Conservation (phyloP, 2,888 invertebrate species). For the Nebria brevicollis region DNA sequence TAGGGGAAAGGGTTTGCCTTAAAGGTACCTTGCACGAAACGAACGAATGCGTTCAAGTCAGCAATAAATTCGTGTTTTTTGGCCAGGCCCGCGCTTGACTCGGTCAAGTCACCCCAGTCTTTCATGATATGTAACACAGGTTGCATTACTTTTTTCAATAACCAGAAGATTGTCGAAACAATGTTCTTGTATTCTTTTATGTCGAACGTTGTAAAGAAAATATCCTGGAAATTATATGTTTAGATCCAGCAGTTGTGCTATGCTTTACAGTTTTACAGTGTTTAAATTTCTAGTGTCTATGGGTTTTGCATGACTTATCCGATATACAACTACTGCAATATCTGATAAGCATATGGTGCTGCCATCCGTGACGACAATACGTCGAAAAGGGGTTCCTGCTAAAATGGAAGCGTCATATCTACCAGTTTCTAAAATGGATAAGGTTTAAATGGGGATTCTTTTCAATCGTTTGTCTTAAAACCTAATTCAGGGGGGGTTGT, state of each 20-base stretch:
- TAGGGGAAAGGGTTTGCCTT: neutral
- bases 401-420: constrained; percentile 64
- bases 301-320: constrained; percentile 68
- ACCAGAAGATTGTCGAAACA: constrained; percentile 55
- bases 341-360: constrained; percentile 68
- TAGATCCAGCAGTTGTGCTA: constrained; percentile 9
- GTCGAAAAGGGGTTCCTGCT: constrained; percentile 61
- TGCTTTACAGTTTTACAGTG: constrained; percentile 67
- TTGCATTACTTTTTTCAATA: constrained; percentile 59
- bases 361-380: constrained; percentile 73
- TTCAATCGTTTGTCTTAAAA: constrained; percentile 52
- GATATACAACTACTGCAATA: constrained; percentile 75
- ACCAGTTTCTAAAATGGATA: constrained; percentile 68
- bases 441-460: constrained; percentile 5
- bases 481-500: constrained; percentile 74
- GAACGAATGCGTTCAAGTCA: constrained; percentile 67
- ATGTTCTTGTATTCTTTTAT: constrained; percentile 55
- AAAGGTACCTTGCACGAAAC: constrained; percentile 65
- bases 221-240: constrained; percentile 54
- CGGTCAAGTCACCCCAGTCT: constrained; percentile 68
- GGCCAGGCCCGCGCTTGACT: constrained; percentile 62
- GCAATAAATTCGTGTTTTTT: constrained; percentile 68
- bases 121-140: constrained; percentile 63
- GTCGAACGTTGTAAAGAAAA: constrained; percentile 57
- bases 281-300: constrained; percentile 74